Base-by-base conservation (phyloP, 2,113 vertebrate species). In the Albula glossodonta region DNA sequence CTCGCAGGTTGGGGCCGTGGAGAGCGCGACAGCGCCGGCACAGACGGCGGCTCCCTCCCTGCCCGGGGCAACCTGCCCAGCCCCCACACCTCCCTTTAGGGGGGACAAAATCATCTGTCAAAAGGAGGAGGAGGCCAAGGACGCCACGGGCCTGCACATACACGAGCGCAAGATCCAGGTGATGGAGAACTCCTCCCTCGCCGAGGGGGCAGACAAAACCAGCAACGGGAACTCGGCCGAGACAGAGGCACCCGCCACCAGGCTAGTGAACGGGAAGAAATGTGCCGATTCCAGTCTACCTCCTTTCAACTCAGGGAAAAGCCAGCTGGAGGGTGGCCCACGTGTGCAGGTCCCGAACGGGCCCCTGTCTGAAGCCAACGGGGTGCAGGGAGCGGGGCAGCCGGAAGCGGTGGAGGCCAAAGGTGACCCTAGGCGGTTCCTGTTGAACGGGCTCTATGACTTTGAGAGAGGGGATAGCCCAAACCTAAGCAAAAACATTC, bases 231-330 rank as follows among this genome's bases (percentile, higher is more conserved):
- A 97, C 51, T 93, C 96, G 86, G 96, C 93, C 87, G 97, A 97
- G 91, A 96, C 88, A 91, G 96, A 97, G 89, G 94, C 93, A 85
- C 95, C 96, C 80, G 94, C 95, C 89, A 96, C 96, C 93, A 99
- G 96, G 96, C 96, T 99, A 95, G 95, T 99, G 92, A 99, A 99
- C 84, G 98, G 98, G 93, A 97, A 96, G 96, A 99, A 97, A 95
- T 98, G 97, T 94, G 95, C 95, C 95, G 97, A 98, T 96, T 97
- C 97, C 83, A 97, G 96, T 97, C 97, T 99, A 98, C 98, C 98
- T 99, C 98, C 98, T 95, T 97, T 97, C 96, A 97, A 98, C 98
- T 99, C 98, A 99, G 98, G 98, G 97, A 99, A 98, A 97, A 96
- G 93, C 96, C 97, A 97, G 92, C 96, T 95, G 92, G 96, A 97